phyloP scores from a whole-genome alignment of 1,140 invertebrate genomes.

The Mya arenaria region DNA sequence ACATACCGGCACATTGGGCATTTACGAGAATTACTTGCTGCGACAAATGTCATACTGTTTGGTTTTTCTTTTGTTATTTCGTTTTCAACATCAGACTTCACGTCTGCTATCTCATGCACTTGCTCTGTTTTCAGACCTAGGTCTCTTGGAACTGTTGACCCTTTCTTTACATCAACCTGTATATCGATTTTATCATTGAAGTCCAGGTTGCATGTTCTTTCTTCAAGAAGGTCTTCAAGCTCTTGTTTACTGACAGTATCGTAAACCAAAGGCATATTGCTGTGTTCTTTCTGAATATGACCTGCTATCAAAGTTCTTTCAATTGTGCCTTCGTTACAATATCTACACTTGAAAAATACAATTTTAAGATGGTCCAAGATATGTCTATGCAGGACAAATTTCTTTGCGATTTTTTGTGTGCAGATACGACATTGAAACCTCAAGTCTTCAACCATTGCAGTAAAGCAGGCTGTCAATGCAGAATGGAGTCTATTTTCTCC shows the following conservation, averaged over 20 bases:
- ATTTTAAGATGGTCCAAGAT: slow-evolving; percentile 47
- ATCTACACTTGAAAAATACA: slow-evolving; percentile 48
- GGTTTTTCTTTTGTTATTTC: neutral
- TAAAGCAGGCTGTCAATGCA: slow-evolving; percentile 29
- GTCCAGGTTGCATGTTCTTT: slow-evolving; percentile 23
- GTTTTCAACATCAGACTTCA: neutral
- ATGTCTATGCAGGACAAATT: slow-evolving; percentile 53
- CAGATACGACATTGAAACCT: slow-evolving; percentile 45
- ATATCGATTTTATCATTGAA: slow-evolving; percentile 27
- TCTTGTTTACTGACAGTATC: slow-evolving; percentile 1
- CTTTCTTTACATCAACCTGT: neutral
- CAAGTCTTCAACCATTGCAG: slow-evolving; percentile 24
- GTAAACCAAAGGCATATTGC: neutral
- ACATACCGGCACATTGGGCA: slow-evolving; percentile 38
- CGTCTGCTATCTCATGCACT: neutral
- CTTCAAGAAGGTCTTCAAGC: slow-evolving; percentile 10
- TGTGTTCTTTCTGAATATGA: slow-evolving; percentile 49
- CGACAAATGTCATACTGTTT: neutral
- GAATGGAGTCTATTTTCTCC: slow-evolving; percentile 43
- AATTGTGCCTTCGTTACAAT: slow-evolving; percentile 46
- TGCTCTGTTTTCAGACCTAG: slow-evolving; percentile 15
- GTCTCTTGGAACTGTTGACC: neutral
- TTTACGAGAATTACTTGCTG: neutral
- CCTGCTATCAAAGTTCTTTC: slow-evolving; percentile 38
- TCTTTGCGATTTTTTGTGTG: slow-evolving; percentile 49